Base-by-base conservation (phyloP, 2,888 invertebrate species). In the Himalopsyche anomala region DNA sequence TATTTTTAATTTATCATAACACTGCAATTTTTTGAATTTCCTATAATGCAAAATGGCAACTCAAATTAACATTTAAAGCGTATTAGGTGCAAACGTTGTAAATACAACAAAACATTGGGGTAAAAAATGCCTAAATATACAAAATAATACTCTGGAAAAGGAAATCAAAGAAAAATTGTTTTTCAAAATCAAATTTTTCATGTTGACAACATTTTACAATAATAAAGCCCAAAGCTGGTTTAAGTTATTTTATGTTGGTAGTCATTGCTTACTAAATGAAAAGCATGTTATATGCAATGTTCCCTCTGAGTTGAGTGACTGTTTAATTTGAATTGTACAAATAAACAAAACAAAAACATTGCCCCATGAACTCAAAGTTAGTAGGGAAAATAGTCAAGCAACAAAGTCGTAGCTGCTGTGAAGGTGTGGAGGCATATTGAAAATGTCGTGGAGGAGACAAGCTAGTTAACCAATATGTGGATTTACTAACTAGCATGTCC, bases 11-110 rank as follows among this genome's bases (percentile, higher is more conserved):
- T 15, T 15, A 3, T 6, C 51, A 51, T 51, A 51, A 51, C 42
- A 42, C 45, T 45, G 45, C 4, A 51, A 51, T 51, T 15, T 51
- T 51, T 51, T 15, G 8, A 15, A 15, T 51, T 74, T 74, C 28
- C 36, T 51, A 74, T 38, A 74, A 74, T 38, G 38, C 74, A 74
- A 74, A 74, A 74, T 74, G 36, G 74, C 62, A 62, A 74, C 36
- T 12, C 11, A 74, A 74, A 74, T 74, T 74, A 74, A 74, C 74
- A 74, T 74, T 38, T 38, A 74, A 74, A 74, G 74, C 74, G 5
- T 36, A 74, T 74, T 38, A 12, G 36, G 74, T 74, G 74, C 74
- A 15, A 12, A 74, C 19, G 15, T 74, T 74, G 36, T 74, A 74
- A 74, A 62, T 4, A 74, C 19, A 74, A 74, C 5, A 74, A 74